Evolutionary conservation across 2,113 vertebrate genomes (phyloP), one percentile per base, ranked within the genome.

Genomic region (Choloepus hoffmanni): DNA sequence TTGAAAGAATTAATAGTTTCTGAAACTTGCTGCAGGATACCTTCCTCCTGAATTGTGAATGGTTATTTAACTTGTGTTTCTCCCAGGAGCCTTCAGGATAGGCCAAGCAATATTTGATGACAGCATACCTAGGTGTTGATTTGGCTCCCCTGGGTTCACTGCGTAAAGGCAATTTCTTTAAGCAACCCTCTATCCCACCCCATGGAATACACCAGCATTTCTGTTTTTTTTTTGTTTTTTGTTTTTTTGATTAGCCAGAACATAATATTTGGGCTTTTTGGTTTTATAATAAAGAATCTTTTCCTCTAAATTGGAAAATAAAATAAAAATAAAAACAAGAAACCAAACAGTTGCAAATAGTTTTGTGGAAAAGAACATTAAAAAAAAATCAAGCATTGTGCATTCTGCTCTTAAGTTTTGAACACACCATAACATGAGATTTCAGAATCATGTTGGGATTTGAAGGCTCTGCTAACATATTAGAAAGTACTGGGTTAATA

Each of bases 401-500:
- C 58, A 65, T 48, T 74, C 0, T 26, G 18, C 12, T 88, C 30
- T 83, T 45, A 74, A 83, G 40, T n/a, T 77, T 0, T 53, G 67
- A 87, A 84, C 62, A 43, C 5, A 43, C 26, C 28, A 33, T 62
- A 53, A 36, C 16, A 24, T 26, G 53, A 72, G 33, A 70, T 88
- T 82, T 90, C 40, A 92, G 53, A 85, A 62, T 76, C 33, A 26
- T 36, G 9, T n/a, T 73, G 65, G 93, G 87, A 96, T 97, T 82
- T 96, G 96, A 96, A 94, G 70, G 30, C 79, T 79, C 1, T 77
- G 36, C 72, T 92, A 72, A 93, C 73, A 92, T 78, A 93, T 95
- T 94, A 96, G 92, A 86, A 93, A 97, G 76, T 81, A 70, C 95
- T 94, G 93, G 93, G 95, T 89, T 89, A 65, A 96, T 95, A 93